These are phyloP conservation scores for Laticauda laticaudata DNA, from an alignment of 2,113 vertebrate species.

Conservation along the genomic window DNA sequence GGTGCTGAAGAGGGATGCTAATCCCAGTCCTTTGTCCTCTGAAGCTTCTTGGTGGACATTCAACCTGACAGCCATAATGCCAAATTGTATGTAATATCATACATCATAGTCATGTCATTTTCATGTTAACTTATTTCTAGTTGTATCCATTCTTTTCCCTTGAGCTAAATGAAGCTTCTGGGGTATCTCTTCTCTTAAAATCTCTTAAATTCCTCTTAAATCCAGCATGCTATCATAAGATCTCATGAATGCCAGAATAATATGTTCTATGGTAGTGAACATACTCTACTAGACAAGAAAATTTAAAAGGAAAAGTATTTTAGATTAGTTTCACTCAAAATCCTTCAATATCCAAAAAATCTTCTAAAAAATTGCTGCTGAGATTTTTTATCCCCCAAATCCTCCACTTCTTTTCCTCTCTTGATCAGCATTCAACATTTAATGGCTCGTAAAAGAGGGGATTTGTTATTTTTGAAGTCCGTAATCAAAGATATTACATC, in stretches of 20 bases:
- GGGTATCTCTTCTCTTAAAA: not conserved
- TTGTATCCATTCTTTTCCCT: not conserved
- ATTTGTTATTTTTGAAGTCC: not conserved
- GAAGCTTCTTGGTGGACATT: not conserved
- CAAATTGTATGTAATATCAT: not conserved
- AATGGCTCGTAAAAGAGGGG: not conserved
- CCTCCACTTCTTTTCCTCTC: not conserved
- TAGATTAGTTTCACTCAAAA: not conserved
- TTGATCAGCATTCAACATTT: not conserved
- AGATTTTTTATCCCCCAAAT: not conserved
- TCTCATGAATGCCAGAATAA: not conserved
- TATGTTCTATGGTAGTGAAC: not conserved
- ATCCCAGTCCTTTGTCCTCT: not conserved
- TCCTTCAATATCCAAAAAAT: not conserved
- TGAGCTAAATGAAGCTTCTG: not conserved
- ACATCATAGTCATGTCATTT: not conserved
- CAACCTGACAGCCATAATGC: not conserved
- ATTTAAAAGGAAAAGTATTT: not conserved
- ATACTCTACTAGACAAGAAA: not conserved
- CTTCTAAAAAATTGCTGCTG: not conserved
- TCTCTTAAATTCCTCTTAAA: not conserved
- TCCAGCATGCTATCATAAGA: not conserved
- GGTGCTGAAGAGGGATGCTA: not conserved
- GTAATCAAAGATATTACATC: not conserved
- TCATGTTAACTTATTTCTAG: not conserved